Evolutionary conservation across 2,888 invertebrate genomes (phyloP).

Genomic region (Clepsis dumicolana): DNA sequence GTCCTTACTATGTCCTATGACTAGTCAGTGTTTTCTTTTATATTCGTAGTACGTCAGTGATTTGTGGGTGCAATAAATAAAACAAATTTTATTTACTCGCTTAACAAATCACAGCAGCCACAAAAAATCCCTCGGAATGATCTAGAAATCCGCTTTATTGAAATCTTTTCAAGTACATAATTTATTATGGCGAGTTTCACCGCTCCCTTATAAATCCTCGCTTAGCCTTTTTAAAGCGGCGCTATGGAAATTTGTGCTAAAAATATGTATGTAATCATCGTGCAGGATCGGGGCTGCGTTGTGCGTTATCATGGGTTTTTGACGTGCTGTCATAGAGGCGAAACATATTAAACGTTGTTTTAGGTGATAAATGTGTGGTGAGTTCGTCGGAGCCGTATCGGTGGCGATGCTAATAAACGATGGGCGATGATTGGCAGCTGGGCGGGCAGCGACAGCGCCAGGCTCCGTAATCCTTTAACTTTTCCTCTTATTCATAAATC

Average conservation of each 20-base stretch:
- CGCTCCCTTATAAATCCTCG: conserved; percentile 39
- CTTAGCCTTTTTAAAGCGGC: conserved; percentile 20
- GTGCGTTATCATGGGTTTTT: conserved; percentile 41
- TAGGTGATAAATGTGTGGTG: conserved; percentile 79
- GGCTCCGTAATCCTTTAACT: conserved; percentile 26
- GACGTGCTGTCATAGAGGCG: conserved; percentile 68
- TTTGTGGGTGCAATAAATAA: conserved; percentile 19
- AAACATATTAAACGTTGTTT: conserved; percentile 82
- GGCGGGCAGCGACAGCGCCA: conserved; percentile 48
- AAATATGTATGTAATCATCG: conserved; percentile 58
- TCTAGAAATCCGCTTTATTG: conserved; percentile 22
- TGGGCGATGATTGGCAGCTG: conserved; percentile 76
- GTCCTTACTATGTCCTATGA: not conserved
- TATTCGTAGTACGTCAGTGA: not conserved
- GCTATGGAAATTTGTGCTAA: conserved; percentile 44
- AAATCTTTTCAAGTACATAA: conserved; percentile 28
- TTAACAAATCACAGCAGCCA: conserved; percentile 10
- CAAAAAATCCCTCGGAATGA: conserved; percentile 7
- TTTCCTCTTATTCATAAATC: not conserved
- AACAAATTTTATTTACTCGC: conserved; percentile 9
- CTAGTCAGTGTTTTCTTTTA: not conserved
- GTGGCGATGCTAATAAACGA: conserved; percentile 78
- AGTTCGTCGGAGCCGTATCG: conserved; percentile 61
- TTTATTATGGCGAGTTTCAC: conserved; percentile 31
- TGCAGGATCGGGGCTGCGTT: conserved; percentile 50